Conservation (phyloP, 2,113 vertebrate species). For the Prinia subflava region DNA sequence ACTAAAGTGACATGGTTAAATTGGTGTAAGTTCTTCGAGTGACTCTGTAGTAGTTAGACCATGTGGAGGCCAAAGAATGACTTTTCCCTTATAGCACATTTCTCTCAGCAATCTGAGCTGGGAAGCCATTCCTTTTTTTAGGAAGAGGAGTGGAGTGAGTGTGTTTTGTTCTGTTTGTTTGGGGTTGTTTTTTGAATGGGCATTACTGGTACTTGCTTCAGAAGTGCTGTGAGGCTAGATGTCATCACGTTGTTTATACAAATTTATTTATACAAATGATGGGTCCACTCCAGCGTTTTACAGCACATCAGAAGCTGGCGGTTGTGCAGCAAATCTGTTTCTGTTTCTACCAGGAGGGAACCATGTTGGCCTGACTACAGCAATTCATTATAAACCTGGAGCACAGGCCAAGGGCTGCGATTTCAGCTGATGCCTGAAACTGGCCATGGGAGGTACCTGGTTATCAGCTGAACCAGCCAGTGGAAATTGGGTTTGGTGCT, state of each 20-base stretch:
- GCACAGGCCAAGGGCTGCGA: not conserved
- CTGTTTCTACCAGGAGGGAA: not conserved
- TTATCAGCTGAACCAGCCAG: fast-evolving
- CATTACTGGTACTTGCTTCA: not conserved
- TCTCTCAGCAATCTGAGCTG: not conserved
- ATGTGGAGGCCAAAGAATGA: not conserved
- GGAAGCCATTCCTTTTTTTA: not conserved
- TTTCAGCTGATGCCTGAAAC: not conserved
- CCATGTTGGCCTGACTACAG: not conserved
- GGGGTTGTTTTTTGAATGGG: not conserved
- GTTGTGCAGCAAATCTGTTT: not conserved
- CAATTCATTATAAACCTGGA: not conserved
- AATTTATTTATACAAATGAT: not conserved
- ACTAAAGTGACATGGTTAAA: not conserved
- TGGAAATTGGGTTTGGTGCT: not conserved
- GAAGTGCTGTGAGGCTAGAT: not conserved
- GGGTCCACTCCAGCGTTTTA: not conserved
- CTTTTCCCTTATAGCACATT: not conserved
- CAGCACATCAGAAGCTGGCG: not conserved
- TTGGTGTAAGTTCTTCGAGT: not conserved
- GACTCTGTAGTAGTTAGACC: not conserved
- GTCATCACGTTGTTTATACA: not conserved
- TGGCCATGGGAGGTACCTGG: not conserved
- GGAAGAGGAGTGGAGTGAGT: not conserved
- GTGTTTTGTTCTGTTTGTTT: not conserved